phyloP scores from a whole-genome alignment of 2,888 invertebrate species.

The Lingula anatina region DNA sequence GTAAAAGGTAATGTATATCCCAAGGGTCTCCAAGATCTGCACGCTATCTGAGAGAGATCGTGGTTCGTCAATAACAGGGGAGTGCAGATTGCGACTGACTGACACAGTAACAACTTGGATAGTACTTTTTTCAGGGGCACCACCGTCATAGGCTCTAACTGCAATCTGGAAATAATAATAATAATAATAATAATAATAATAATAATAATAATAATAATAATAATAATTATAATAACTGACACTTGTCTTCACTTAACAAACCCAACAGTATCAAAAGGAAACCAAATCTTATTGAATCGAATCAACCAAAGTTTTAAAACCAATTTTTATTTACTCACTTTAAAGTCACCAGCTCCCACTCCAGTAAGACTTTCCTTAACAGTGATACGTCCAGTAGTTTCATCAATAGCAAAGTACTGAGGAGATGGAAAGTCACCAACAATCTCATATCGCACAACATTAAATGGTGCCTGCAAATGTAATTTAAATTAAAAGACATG shows the following conservation, averaged over 20 bases:
- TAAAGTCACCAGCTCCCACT: too few species aligned
- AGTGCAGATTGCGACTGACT: constrained; percentile 7
- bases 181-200: too few species aligned
- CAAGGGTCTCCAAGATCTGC: constrained; percentile 6
- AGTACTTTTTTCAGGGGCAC: constrained; percentile 1
- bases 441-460: constrained; percentile 22
- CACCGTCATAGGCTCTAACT: constrained; percentile 10
- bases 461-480: constrained; percentile 33
- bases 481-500: too few species aligned
- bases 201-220: too few species aligned
- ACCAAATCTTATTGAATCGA: too few species aligned
- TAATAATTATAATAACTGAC: too few species aligned
- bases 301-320: too few species aligned
- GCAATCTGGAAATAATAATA: constrained; percentile 9
- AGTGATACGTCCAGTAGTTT: constrained; percentile 17
- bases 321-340: too few species aligned
- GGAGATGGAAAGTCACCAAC: constrained; percentile 15
- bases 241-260: too few species aligned
- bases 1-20: constrained; percentile 4
- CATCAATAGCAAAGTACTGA: constrained; percentile 24
- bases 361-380: too few species aligned
- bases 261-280: too few species aligned
- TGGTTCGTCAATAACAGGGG: constrained; percentile 13
- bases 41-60: constrained; percentile 4
- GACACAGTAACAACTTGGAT: constrained; percentile 5